These are phyloP conservation scores for Drosophila gunungcola DNA, from an alignment of 1,140 invertebrate genomes.

Conservation along the genomic window DNA sequence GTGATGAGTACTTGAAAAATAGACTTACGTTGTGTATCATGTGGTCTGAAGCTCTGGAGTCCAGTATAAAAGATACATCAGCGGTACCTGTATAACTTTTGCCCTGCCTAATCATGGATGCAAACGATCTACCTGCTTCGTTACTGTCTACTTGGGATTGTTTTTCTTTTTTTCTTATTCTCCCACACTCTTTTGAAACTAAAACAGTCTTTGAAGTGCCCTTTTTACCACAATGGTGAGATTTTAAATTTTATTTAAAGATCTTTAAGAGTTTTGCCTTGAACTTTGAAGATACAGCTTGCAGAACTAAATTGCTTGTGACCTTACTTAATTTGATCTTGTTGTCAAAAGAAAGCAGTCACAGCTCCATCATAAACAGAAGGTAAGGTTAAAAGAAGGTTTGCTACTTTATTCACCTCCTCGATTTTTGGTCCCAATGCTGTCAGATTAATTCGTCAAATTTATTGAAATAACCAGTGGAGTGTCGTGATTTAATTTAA, in stretches of 20 bases:
- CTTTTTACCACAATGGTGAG: not conserved
- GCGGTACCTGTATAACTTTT: not conserved
- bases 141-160: not conserved
- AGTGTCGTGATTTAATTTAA: slow-evolving; percentile 81
- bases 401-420: slow-evolving; percentile 73
- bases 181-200: slow-evolving; percentile 1
- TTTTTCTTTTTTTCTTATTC: slow-evolving; percentile 1
- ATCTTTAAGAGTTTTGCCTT: slow-evolving; percentile 2
- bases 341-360: not conserved
- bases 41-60: slow-evolving; percentile 78
- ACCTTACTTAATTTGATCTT: slow-evolving; percentile 1
- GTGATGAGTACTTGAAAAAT: slow-evolving; percentile 36
- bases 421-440: slow-evolving; percentile 81
- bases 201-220: slow-evolving; percentile 8
- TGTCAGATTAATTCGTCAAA: slow-evolving; percentile 84
- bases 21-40: slow-evolving; percentile 67
- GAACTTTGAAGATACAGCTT: slow-evolving; percentile 3
- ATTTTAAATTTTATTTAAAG: slow-evolving; percentile 9
- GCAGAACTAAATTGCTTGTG: slow-evolving; percentile 2
- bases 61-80: slow-evolving; percentile 59
- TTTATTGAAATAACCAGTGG: slow-evolving; percentile 66
- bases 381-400: slow-evolving; percentile 10
- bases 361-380: slow-evolving; percentile 3
- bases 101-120: slow-evolving; percentile 2
- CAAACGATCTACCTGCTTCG: not conserved